Evolutionary conservation across 2,113 vertebrate genomes (phyloP), one percentile per base, ranked within the genome.

Genomic region (Dasyurus viverrinus): DNA sequence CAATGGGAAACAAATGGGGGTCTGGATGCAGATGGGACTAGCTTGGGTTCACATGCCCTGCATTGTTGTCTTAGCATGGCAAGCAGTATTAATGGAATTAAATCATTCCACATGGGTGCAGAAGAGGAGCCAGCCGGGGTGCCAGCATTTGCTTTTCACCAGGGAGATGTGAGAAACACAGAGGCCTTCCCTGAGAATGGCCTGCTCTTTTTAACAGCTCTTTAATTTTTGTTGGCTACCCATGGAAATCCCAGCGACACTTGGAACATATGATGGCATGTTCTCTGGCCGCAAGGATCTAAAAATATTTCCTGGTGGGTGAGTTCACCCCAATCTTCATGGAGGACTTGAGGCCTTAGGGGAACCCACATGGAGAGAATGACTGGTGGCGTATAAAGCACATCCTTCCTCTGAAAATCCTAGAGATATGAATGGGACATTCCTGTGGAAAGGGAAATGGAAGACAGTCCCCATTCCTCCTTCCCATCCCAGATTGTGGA

Each of bases 1-100:
- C 96, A 93, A 96, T 60, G 54, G 92, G 94, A 57, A 95, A 96
- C 97, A 97, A 98, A 98, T 96, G 94, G 90, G 76, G 93, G 47
- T 92, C 94, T 94, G 76, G 92, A 89, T 95, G 96, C 94, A 95
- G 97, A 96, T 92, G 89, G 93, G 97, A 96, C 53, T 57, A 91
- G 91, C 76, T 25, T 89, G 54, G 46, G 53, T 96, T 94, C 92
- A 48, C 91, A 93, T 91, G 94, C 24, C 36, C 57, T 55, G 84
- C 90, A 93, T 54, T 91, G 46, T 96, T 97, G 98, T 97, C 93
- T 95, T 46, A 96, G 92, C 89, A 97, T 96, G 96, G 96, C 76
- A 94, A 96, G 92, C 90, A 97, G 97, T 97, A 96, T 96, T 97
- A 98, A 95, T 93, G 93, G 93, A 98, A 98, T 55, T 30, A 54